A percentile compares a stretch with the other conserved stretches of the same genome.
phyloP scores from a whole-genome alignment of 2,113 vertebrate genomes.

The Tylochromis polylepis region DNA sequence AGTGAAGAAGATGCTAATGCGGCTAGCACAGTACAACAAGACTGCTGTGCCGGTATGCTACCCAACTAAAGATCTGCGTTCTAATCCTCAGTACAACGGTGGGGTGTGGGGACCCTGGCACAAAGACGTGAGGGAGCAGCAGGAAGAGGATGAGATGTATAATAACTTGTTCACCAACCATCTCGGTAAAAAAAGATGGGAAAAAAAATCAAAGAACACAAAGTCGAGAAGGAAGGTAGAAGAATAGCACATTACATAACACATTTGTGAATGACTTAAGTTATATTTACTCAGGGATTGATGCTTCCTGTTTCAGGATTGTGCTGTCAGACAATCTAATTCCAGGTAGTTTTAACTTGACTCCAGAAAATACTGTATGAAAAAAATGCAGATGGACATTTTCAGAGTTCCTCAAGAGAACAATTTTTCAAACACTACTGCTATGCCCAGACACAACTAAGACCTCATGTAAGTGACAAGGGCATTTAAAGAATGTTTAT shows the following conservation, averaged over 20 bases:
- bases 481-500: conserved; percentile 55
- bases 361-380: conserved; percentile 22
- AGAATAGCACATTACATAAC: neutral
- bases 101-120: conserved; percentile 97
- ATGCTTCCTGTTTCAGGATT: conserved; percentile 25
- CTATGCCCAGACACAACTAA: conserved; percentile 31
- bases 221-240: conserved; percentile 72
- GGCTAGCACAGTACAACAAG: conserved; percentile 86
- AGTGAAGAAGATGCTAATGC: conserved; percentile 84
- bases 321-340: neutral
- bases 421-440: conserved; percentile 54
- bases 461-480: conserved; percentile 44
- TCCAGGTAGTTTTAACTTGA: conserved; percentile 12
- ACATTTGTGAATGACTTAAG: conserved; percentile 27
- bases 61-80: conserved; percentile 89
- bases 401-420: conserved; percentile 9
- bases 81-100: conserved; percentile 91
- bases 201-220: conserved; percentile 71
- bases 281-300: conserved; percentile 68
- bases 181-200: conserved; percentile 67
- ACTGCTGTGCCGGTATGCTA: conserved; percentile 91
- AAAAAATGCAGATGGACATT: neutral
- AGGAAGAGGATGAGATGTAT: conserved; percentile 67
- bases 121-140: conserved; percentile 78
- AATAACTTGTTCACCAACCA: conserved; percentile 61